Conservation (phyloP, 2,888 invertebrate genomes). For the Spicauda simplicius region DNA sequence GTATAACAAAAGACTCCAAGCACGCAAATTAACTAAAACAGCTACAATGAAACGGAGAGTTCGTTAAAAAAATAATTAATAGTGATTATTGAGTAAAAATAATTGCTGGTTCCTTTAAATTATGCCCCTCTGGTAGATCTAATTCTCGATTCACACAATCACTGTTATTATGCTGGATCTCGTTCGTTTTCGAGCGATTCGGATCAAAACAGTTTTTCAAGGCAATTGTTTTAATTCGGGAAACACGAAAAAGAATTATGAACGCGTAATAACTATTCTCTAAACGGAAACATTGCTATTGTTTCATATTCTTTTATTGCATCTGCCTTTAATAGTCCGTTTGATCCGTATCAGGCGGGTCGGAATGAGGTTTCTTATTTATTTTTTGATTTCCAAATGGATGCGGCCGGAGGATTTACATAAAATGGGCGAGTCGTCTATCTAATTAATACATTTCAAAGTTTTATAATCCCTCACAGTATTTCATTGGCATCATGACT, state of each 20-base stretch:
- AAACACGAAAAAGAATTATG: constrained; percentile 72
- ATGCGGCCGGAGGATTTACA: constrained; percentile 17
- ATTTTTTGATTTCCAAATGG: constrained; percentile 31
- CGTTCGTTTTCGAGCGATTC: constrained; percentile 56
- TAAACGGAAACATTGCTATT: constrained; percentile 64
- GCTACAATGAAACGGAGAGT: constrained; percentile 50
- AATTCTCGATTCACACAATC: constrained; percentile 64
- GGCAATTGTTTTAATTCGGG: constrained; percentile 74
- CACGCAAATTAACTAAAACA: constrained; percentile 43
- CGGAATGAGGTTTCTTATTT: constrained; percentile 42
- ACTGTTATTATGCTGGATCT: constrained; percentile 66
- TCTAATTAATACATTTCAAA: constrained; percentile 19
- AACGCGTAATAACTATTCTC: constrained; percentile 72
- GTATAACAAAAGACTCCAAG: constrained; percentile 24
- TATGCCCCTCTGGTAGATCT: constrained; percentile 60
- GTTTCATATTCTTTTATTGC: constrained; percentile 57
- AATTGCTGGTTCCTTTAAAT: constrained; percentile 69
- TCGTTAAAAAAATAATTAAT: constrained; percentile 69
- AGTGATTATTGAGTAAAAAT: constrained; percentile 71
- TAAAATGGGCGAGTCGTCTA: background rate
- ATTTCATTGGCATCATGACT: background rate
- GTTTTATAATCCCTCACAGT: background rate
- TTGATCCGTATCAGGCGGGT: constrained; percentile 43
- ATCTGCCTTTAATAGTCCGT: constrained; percentile 61
- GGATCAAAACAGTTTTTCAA: constrained; percentile 62